Percentiles rank a stretch among this genome's conserved stretches.
Conservation (phyloP, 2,797 vertebrate genomes). For the Corythornis leucogaster region DNA sequence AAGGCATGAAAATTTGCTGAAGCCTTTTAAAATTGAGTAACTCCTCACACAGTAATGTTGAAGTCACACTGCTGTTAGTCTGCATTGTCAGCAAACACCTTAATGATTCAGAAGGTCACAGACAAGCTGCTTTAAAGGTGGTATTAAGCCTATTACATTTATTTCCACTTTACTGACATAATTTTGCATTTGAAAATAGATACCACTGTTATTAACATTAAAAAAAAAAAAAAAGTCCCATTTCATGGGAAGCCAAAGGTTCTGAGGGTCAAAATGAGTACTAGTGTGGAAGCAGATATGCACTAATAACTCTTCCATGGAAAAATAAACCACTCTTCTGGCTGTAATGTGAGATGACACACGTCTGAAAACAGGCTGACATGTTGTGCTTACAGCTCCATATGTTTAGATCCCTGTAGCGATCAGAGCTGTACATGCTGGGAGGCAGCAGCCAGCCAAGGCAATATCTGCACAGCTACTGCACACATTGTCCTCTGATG, state of each 20-base stretch:
- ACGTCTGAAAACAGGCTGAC: neutral
- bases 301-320: neutral
- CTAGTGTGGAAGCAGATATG: neutral
- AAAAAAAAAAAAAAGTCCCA: neutral
- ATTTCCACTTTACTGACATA: slow-evolving; percentile 12
- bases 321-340: neutral
- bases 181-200: slow-evolving; percentile 37
- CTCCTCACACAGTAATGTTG: neutral
- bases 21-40: slow-evolving; percentile 39
- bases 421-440: neutral
- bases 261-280: neutral
- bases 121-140: neutral
- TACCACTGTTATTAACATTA: neutral
- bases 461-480: neutral
- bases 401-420: rapidly evolving
- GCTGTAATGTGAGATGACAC: neutral
- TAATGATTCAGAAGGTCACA: slow-evolving; percentile 19
- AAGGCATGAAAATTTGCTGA: slow-evolving; percentile 4
- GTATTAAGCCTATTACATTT: slow-evolving; percentile 31
- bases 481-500: neutral
- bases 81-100: slow-evolving; percentile 57
- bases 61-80: neutral
- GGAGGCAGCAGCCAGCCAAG: neutral
- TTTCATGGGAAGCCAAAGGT: neutral
- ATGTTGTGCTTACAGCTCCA: neutral